phyloP scores from a whole-genome alignment of 2,888 invertebrate species.

The Ormyrus nitidulus region DNA sequence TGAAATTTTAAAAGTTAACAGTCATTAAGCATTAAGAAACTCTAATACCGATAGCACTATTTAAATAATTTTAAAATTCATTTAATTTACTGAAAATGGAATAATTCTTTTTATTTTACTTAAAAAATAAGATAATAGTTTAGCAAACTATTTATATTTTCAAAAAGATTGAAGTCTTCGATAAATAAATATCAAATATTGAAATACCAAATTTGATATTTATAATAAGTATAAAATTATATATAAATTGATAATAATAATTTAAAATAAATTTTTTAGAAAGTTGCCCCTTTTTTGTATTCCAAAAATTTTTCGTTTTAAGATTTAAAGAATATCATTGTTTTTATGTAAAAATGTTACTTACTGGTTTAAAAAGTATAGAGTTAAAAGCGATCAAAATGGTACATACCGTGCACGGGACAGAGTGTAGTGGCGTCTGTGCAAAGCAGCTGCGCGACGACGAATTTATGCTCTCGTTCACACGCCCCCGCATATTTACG shows the following conservation, averaged over 20 bases:
- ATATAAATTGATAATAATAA: background rate
- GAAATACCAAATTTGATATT: too few species aligned
- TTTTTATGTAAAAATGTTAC: background rate
- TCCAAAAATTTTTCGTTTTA: too few species aligned
- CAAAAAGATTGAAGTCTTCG: background rate
- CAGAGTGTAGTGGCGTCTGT: slow-evolving; percentile 75
- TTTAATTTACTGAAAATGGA: background rate
- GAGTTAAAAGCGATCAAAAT: background rate
- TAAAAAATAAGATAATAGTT: background rate
- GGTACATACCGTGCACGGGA: slow-evolving; percentile 75
- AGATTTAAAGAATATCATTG: too few species aligned
- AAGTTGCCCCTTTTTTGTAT: too few species aligned
- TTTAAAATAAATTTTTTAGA: background rate
- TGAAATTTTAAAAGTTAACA: too few species aligned
- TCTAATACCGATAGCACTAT: too few species aligned
- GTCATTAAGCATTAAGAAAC: too few species aligned
- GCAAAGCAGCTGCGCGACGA: slow-evolving; percentile 71
- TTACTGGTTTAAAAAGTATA: background rate
- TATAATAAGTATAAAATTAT: too few species aligned
- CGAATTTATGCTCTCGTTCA: slow-evolving; percentile 75
- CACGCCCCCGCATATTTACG: slow-evolving; percentile 74
- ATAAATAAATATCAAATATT: too few species aligned
- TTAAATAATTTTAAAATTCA: background rate
- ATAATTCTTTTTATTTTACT: background rate
- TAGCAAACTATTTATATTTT: background rate